Conservation (phyloP, 1,140 invertebrate genomes). For the Calycopis cecrops region DNA sequence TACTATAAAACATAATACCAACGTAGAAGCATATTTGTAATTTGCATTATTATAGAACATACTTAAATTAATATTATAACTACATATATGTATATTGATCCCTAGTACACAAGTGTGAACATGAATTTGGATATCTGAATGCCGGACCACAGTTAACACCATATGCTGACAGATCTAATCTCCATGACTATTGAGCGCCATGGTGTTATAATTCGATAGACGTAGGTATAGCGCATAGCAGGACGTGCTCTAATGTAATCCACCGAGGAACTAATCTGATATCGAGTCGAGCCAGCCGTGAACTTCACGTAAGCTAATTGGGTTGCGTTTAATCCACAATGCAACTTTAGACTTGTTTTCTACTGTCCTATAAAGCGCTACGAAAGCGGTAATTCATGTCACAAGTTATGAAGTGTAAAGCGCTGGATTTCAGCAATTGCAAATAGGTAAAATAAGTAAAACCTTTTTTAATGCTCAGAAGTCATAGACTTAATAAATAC, state of each 20-base stretch:
- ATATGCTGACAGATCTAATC: conserved; percentile 44
- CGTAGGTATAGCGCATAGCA: conserved; percentile 37
- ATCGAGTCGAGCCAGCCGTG: conserved; percentile 55
- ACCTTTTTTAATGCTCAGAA: too few relatives aligned
- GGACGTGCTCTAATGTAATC: conserved; percentile 66
- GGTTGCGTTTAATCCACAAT: conserved; percentile 67
- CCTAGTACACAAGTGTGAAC: not conserved
- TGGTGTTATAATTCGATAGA: conserved; percentile 49
- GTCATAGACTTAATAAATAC: too few relatives aligned
- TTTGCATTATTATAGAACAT: too few relatives aligned
- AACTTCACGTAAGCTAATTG: conserved; percentile 60
- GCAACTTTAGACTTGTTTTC: conserved; percentile 61
- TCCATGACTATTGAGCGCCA: conserved; percentile 54
- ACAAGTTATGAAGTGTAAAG: too few relatives aligned
- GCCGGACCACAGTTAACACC: not conserved
- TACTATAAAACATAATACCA: too few relatives aligned
- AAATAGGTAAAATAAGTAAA: too few relatives aligned
- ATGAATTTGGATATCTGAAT: not conserved
- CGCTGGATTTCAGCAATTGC: too few relatives aligned
- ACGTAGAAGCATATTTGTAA: too few relatives aligned
- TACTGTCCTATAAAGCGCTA: conserved; percentile 31
- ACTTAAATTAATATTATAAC: too few relatives aligned
- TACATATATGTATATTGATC: too few relatives aligned
- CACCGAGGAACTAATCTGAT: conserved; percentile 64
- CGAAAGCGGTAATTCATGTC: too few relatives aligned